These are phyloP conservation scores for Agriotes lineatus DNA, from an alignment of 2,888 invertebrate species.

Conservation along the genomic window DNA sequence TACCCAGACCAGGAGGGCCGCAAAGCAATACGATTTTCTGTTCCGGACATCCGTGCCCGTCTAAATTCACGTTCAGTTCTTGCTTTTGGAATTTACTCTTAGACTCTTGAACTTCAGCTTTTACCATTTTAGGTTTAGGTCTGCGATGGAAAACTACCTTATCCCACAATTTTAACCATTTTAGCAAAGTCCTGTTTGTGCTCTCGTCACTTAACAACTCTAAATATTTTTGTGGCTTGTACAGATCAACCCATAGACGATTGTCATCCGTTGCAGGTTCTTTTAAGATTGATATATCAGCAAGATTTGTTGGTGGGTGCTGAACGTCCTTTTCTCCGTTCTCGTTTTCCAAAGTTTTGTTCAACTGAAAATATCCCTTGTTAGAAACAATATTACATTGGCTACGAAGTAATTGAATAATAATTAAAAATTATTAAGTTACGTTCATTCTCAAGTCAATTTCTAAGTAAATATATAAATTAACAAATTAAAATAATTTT, in stretches of 20 bases:
- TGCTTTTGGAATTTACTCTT: slow-evolving; percentile 44
- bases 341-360: slow-evolving; percentile 34
- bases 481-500: no score
- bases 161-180: slow-evolving; percentile 98
- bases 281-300: slow-evolving; percentile 8
- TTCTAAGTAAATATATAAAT: no score
- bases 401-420: no score
- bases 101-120: neutral
- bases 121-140: slow-evolving; percentile 53
- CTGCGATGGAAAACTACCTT: slow-evolving; percentile 83
- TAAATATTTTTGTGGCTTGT: slow-evolving; percentile 85
- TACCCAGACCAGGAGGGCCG: slow-evolving; percentile 89
- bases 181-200: slow-evolving; percentile 87
- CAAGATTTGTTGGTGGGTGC: neutral
- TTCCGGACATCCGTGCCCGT: slow-evolving; percentile 80
- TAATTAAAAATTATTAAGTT: no score
- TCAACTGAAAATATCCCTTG: slow-evolving; percentile 31
- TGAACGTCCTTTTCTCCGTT: neutral
- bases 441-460: no score
- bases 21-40: slow-evolving; percentile 88
- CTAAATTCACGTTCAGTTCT: slow-evolving; percentile 77
- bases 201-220: slow-evolving; percentile 96
- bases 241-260: slow-evolving; percentile 93
- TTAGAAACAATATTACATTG: no score
- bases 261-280: slow-evolving; percentile 55